phyloP scores from a whole-genome alignment of 2,888 invertebrate species.

The Chrysotoxum bicinctum region DNA sequence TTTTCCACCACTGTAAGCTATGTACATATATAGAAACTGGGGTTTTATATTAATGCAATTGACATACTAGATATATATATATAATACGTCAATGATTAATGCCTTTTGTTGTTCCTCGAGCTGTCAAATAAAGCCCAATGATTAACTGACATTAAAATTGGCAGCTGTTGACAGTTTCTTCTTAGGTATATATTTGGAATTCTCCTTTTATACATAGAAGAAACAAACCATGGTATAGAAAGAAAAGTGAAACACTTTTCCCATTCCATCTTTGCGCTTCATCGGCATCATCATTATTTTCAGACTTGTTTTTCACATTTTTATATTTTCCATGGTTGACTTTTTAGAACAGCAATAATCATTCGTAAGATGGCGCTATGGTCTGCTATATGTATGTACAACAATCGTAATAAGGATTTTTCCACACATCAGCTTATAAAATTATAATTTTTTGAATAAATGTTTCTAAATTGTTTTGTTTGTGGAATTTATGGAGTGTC shows the following conservation, averaged over 20 bases:
- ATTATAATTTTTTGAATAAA: constrained; percentile 59
- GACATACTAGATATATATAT: too few relatives aligned
- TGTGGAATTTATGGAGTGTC: constrained; percentile 14
- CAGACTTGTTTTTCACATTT: not conserved
- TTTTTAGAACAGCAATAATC: constrained; percentile 12
- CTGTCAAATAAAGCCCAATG: not conserved
- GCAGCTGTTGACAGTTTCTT: not conserved
- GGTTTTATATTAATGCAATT: too few relatives aligned
- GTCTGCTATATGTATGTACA: not conserved
- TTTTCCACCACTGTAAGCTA: too few relatives aligned
- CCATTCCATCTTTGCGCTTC: constrained; percentile 18
- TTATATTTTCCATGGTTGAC: constrained; percentile 1
- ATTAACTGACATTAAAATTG: constrained; percentile 49
- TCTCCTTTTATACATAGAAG: not conserved
- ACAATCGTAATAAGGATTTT: constrained; percentile 28
- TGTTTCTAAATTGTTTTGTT: constrained; percentile 30
- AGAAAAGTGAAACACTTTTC: constrained; percentile 58
- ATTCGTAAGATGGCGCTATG: constrained; percentile 44
- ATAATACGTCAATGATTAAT: too few relatives aligned
- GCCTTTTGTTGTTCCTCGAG: not conserved
- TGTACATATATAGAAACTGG: too few relatives aligned
- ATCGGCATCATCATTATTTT: not conserved
- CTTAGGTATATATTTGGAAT: not conserved
- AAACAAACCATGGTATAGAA: not conserved
- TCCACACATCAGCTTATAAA: constrained; percentile 33